These are phyloP conservation scores for Acromyrmex charruanus DNA, from an alignment of 1,140 invertebrate genomes.

Conservation along the genomic window DNA sequence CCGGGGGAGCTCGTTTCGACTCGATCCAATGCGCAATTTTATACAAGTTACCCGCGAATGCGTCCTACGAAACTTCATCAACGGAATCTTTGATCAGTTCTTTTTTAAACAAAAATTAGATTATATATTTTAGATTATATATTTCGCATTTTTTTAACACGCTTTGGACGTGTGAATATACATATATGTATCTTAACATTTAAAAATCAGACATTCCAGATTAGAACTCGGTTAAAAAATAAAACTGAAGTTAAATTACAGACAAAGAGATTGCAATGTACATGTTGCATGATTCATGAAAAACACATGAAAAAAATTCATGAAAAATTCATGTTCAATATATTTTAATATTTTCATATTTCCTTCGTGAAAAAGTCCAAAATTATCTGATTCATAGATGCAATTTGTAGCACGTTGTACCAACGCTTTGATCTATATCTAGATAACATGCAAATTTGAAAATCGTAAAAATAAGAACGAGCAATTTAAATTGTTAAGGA, in stretches of 20 bases:
- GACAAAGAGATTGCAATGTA: slow-evolving; percentile 3
- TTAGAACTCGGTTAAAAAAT: slow-evolving; percentile 2
- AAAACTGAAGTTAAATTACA: not conserved
- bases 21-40: slow-evolving; percentile 46
- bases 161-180: not conserved
- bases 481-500: not conserved
- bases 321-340: slow-evolving; percentile 4
- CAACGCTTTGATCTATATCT: not conserved
- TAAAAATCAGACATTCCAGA: not conserved
- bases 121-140: not conserved
- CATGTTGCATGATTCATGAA: slow-evolving; percentile 9
- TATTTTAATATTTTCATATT: slow-evolving; percentile 25
- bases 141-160: not conserved
- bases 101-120: not conserved
- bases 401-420: not conserved
- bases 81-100: slow-evolving; percentile 37
- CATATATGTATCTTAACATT: not conserved
- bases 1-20: slow-evolving; percentile 33
- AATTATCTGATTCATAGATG: slow-evolving; percentile 2
- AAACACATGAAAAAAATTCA: slow-evolving; percentile 11
- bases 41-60: slow-evolving; percentile 25
- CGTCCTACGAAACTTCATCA: slow-evolving; percentile 28
- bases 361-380: not conserved
- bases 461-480: slow-evolving; percentile 1
- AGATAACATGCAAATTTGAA: not conserved